These are phyloP conservation scores for Ochlodes sylvanus DNA, from an alignment of 2,888 invertebrate genomes.

Conservation along the genomic window DNA sequence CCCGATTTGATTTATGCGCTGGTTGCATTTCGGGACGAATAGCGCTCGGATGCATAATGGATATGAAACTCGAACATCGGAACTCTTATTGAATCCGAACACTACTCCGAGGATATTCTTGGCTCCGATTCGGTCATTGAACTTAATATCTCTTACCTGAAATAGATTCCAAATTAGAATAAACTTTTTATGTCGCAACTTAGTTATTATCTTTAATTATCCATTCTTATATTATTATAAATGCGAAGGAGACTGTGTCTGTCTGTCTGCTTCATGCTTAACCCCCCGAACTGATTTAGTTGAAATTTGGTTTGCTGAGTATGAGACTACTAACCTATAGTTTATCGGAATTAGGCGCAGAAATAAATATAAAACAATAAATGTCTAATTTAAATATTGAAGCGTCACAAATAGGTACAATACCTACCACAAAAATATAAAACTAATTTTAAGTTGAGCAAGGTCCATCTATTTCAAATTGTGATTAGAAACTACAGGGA, in stretches of 20 bases:
- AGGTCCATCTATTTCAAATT: constrained; percentile 13
- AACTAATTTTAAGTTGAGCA: constrained; percentile 18
- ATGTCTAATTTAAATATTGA: too few relatives aligned
- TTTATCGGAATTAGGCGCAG: too few relatives aligned
- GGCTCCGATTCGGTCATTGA: constrained; percentile 22
- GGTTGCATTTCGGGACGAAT: constrained; percentile 50
- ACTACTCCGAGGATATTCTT: constrained; percentile 30
- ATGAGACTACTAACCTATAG: too few relatives aligned
- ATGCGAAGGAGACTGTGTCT: too few relatives aligned
- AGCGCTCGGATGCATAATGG: constrained; percentile 65
- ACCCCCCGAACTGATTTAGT: too few relatives aligned
- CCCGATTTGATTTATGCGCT: constrained; percentile 65
- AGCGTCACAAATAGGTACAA: not conserved
- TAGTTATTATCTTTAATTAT: not conserved
- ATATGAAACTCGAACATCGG: constrained; percentile 47
- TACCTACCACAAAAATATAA: constrained; percentile 1
- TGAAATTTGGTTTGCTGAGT: too few relatives aligned
- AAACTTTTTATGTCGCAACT: not conserved
- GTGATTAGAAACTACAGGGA: constrained; percentile 1
- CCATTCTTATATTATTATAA: too few relatives aligned
- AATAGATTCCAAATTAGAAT: constrained; percentile 1
- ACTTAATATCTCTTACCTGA: constrained; percentile 7
- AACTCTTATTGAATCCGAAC: constrained; percentile 41
- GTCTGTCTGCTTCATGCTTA: too few relatives aligned
- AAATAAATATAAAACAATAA: too few relatives aligned